Percentiles rank a stretch among this genome's conserved stretches.
Conservation (phyloP, 2,888 invertebrate species). For the Osedax fenrisi region DNA sequence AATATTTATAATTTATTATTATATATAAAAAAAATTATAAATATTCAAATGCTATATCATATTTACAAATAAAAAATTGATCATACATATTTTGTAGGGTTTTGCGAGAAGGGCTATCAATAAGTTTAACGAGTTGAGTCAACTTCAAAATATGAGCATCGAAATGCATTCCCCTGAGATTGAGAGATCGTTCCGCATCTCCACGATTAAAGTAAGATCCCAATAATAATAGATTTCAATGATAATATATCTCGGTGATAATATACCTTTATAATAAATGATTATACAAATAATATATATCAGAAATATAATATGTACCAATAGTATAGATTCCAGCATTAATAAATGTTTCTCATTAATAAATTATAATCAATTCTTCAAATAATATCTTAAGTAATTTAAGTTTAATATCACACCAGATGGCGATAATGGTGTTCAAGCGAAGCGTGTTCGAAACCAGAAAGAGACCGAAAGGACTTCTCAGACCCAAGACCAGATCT, state of each 20-base stretch:
- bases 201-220: conserved; percentile 47
- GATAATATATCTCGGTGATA: no score
- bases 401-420: conserved; percentile 37
- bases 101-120: conserved; percentile 48
- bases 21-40: no score
- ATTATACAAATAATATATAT: no score
- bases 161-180: conserved; percentile 38
- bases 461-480: conserved; percentile 46
- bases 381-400: neutral
- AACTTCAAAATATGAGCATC: conserved; percentile 45
- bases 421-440: conserved; percentile 50
- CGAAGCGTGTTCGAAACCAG: conserved; percentile 48
- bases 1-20: no score
- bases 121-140: conserved; percentile 49
- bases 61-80: no score
- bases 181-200: conserved; percentile 44
- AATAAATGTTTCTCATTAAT: no score
- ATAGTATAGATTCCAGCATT: no score
- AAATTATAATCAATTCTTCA: neutral
- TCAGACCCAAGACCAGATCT: conserved; percentile 48
- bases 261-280: no score
- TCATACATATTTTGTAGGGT: no score
- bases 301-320: no score
- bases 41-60: no score
- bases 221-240: no score